Conservation (phyloP, 2,113 vertebrate species). For the Megalops atlanticus region DNA sequence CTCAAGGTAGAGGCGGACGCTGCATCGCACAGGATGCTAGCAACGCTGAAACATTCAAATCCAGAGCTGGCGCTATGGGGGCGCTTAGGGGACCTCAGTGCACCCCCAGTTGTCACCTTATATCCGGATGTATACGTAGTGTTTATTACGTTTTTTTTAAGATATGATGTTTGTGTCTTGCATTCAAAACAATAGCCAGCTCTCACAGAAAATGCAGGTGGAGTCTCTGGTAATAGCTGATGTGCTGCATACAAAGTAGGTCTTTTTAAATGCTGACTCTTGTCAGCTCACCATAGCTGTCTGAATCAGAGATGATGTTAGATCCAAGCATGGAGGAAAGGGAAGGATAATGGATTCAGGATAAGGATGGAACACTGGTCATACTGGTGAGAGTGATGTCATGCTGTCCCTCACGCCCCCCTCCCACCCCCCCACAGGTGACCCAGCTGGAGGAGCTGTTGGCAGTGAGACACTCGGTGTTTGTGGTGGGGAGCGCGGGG, state of each 20-base stretch:
- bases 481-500: constrained; percentile 73
- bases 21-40: neutral
- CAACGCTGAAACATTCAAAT: neutral
- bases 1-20: constrained; percentile 71
- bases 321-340: no score
- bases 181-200: no score
- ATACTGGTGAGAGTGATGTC: neutral
- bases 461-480: constrained; percentile 71
- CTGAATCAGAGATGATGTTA: neutral
- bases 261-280: neutral
- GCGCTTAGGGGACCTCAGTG: no score
- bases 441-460: constrained; percentile 73
- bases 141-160: no score
- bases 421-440: constrained; percentile 53
- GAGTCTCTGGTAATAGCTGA: no score
- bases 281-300: neutral
- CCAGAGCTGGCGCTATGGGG: neutral
- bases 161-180: no score
- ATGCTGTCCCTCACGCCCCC: neutral
- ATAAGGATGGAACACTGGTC: neutral
- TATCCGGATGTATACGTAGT: no score
- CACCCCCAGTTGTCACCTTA: no score
- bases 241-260: no score
- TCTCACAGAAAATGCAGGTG: no score
- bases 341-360: no score